These are phyloP conservation scores for Ips typographus DNA, from an alignment of 1,140 invertebrate species.

Conservation along the genomic window DNA sequence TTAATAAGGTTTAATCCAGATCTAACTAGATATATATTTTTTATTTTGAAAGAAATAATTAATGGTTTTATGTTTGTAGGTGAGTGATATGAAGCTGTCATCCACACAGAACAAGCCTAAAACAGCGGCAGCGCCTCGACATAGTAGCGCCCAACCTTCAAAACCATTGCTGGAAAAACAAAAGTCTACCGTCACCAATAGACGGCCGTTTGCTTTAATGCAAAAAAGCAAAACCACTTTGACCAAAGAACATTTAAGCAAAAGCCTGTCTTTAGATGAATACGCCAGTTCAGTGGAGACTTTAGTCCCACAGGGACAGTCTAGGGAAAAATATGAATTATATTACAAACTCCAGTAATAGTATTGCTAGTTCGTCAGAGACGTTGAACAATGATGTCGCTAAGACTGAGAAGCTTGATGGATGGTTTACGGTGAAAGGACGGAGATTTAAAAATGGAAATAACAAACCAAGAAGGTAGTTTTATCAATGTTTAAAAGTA, in stretches of 20 bases:
- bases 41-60: background rate
- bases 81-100: constrained; percentile 30
- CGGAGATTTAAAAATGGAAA: constrained; percentile 54
- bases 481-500: background rate
- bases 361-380: constrained; percentile 61
- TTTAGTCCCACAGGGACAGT: constrained; percentile 53
- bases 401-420: constrained; percentile 59
- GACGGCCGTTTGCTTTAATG: constrained; percentile 24
- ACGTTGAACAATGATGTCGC: constrained; percentile 56
- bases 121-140: background rate
- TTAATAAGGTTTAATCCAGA: background rate
- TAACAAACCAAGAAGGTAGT: constrained; percentile 42
- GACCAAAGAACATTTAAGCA: constrained; percentile 40
- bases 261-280: constrained; percentile 42
- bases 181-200: background rate
- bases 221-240: constrained; percentile 42
- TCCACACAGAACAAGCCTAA: constrained; percentile 9
- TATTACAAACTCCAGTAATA: constrained; percentile 53
- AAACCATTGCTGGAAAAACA: background rate
- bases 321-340: constrained; percentile 53
- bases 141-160: background rate
- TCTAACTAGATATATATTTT: constrained; percentile 7
- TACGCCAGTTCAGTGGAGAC: constrained; percentile 57
- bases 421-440: constrained; percentile 68
- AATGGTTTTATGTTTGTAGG: constrained; percentile 16